Percentiles rank a stretch among this genome's conserved stretches.
Evolutionary conservation across 2,113 vertebrate genomes (phyloP).

Genomic region (Sclerurus mexicanus): DNA sequence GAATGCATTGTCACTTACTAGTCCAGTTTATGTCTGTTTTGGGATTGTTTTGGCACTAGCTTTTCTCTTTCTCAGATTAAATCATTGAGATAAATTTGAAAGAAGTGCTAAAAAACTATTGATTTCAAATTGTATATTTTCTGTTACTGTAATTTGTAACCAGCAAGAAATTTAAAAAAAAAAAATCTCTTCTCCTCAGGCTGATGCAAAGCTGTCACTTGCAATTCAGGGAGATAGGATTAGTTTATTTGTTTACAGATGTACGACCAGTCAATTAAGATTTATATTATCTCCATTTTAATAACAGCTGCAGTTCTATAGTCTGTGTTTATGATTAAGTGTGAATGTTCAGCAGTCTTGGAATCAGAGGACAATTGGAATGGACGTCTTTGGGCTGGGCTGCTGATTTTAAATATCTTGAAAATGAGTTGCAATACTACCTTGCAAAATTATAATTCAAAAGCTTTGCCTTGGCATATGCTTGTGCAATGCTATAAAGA

Average conservation of each 20-base stretch:
- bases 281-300: conserved; percentile 62
- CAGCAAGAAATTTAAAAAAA: not conserved
- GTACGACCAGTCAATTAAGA: conserved; percentile 42
- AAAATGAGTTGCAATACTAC: conserved; percentile 13
- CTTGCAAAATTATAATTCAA: not conserved
- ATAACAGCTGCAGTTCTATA: conserved; percentile 21
- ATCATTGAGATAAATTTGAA: not conserved
- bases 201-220: not conserved
- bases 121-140: not conserved
- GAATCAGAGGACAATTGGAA: conserved; percentile 22
- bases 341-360: conserved; percentile 9
- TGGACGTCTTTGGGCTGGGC: conserved; percentile 6
- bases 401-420: conserved; percentile 34
- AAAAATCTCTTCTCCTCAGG: not conserved
- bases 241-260: conserved; percentile 55
- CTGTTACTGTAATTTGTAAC: not conserved
- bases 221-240: not conserved
- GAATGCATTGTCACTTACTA: not conserved
- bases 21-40: not conserved
- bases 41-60: not conserved
- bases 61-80: not conserved
- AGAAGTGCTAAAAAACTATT: not conserved
- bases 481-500: not conserved
- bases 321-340: conserved; percentile 43
- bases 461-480: not conserved